Evolutionary conservation across 1,140 invertebrate genomes (phyloP), one percentile per base, ranked within the genome.

Genomic region (Meloidogyne floridensis): DNA sequence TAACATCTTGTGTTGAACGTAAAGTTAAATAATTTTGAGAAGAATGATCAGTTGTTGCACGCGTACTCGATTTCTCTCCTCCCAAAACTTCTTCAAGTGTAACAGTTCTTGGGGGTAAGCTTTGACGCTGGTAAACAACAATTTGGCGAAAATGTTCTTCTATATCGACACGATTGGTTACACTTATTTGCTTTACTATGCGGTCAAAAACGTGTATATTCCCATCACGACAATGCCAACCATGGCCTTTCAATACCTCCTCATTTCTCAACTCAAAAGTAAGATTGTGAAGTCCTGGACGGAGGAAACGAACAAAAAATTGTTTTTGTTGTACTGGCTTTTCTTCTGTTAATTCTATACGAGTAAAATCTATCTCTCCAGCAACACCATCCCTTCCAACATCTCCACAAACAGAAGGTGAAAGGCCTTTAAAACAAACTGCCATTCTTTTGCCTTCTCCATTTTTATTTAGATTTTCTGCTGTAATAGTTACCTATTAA

Each of bases 101-200:
- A 13, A 77, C 43, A 15, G 74, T 32, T 20, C 20, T 75, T 53
- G 74, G 20, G 10, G 74, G 53, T 0, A 59, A 18, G 9, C 74
- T 32, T 32, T 56, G 11, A n/a, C 53, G 43, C 56, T 71, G 73
- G 47, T 85, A 85, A 32, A 85, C 42, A 18, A 85, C 73, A 11
- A 87, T 72, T 73, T 85, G 85, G 2, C 84, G 84, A 54, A 80
- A 85, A 70, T 85, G 85, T 76, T 85, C 84, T 42, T 85, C 84
- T 53, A 85, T 47, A 70, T 85, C 84, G 15, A 85, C 82, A 3
- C 84, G 65, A 81, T 78, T 77, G 43, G 65, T 51, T 20, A 83
- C 82, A 32, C n/a, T 77, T 7, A 84, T 75, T 81, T 84, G 76
- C 59, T 77, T 74, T 18, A 47, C 10, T 43, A 84, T 84, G 18